Base-by-base conservation (phyloP, 2,888 invertebrate species). In the Didymodactylos carnosus region DNA sequence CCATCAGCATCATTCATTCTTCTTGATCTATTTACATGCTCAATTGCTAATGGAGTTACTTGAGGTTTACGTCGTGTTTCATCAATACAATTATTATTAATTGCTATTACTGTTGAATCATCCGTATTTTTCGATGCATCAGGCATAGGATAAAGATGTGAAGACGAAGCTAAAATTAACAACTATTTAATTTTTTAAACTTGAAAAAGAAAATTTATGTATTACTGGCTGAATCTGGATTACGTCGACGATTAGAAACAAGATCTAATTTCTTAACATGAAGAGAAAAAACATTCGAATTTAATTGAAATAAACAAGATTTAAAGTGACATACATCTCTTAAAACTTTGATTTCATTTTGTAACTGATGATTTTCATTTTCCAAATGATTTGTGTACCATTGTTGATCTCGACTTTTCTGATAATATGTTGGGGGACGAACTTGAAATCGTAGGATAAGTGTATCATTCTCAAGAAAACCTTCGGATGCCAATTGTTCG, bases 341-440 rank as follows among this genome's bases (percentile, higher is more conserved):
- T 25, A 49, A 49, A 49, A 3, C 16, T 10, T 49, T 49, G 7
- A 49, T 49, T 49, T 49, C 49, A 25, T 25, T 23, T 25, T 49
- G 23, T 25, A 49, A 49, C 11, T 49, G 49, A 25, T 25, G 49
- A 49, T 49, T 49, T 11, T 49, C 49, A 49, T 49, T 23, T 78
- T 91, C 87, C 76, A 93, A 85, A 82, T 92, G 91, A 81, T 88
- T 89, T 77, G 92, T 92, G 82, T 82, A 81, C 82, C 82, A 91
- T 82, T 92, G 91, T 81, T 92, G 92, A 84, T 94, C 94, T 76
- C 92, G 87, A 81, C 92, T 92, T 73, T 91, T 89, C 83, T 93
- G 93, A 83, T 90, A 92, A 84, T 91, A 94, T 69, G 92, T 93
- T 8, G 93, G 92, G 40, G 93, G 90, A 41, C 94, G 88, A 35